These are phyloP conservation scores for Hypomecis atomaria DNA, from an alignment of 2,888 invertebrate species.

Conservation along the genomic window DNA sequence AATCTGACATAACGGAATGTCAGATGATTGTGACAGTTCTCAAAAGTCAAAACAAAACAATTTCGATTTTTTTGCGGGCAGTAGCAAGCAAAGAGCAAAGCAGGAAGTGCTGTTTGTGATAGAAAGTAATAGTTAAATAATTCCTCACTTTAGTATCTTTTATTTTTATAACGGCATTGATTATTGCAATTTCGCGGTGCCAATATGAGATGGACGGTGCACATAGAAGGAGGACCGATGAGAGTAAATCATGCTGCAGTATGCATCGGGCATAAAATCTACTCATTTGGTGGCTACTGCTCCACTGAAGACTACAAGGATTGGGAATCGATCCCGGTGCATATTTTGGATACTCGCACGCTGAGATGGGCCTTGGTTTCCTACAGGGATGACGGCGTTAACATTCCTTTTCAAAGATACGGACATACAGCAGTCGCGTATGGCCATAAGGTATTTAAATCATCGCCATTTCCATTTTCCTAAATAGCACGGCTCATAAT, in stretches of 20 bases:
- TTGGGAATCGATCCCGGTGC: constrained; percentile 93
- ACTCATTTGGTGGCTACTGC: constrained; percentile 96
- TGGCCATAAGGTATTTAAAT: constrained; percentile 83
- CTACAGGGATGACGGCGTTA: constrained; percentile 79
- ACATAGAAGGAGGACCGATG: constrained; percentile 95
- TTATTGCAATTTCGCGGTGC: background rate
- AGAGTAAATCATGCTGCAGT: constrained; percentile 97
- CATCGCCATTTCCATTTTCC: background rate
- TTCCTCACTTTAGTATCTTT: too few species aligned
- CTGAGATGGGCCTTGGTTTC: constrained; percentile 85
- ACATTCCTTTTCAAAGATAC: constrained; percentile 92
- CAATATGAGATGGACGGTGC: constrained; percentile 92
- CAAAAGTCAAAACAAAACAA: too few species aligned
- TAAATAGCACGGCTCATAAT: too few species aligned
- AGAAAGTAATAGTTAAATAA: too few species aligned
- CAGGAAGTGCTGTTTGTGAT: too few species aligned
- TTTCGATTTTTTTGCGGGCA: too few species aligned
- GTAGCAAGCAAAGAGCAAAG: too few species aligned
- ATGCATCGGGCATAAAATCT: constrained; percentile 90
- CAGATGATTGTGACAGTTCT: too few species aligned
- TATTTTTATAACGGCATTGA: background rate
- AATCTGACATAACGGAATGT: too few species aligned
- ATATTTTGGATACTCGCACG: constrained; percentile 91
- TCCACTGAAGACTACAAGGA: constrained; percentile 92
- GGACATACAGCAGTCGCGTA: constrained; percentile 96